phyloP scores from a whole-genome alignment of 2,113 vertebrate genomes.

The Pachycephala philippinensis region DNA sequence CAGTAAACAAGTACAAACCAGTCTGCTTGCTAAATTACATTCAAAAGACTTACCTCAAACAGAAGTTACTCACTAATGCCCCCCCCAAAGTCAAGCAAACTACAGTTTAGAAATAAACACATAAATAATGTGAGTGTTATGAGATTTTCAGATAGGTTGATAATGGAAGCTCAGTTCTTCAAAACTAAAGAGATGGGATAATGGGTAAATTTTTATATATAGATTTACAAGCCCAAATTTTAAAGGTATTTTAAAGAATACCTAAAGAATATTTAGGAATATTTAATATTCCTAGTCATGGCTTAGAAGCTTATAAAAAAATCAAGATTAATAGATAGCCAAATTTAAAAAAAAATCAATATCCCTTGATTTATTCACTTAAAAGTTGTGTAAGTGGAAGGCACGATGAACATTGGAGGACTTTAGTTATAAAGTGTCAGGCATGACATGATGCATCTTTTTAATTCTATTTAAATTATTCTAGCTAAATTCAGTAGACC shows the following conservation, averaged over 20 bases:
- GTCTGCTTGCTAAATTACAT: neutral
- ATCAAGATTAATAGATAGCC: neutral
- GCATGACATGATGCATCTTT: neutral
- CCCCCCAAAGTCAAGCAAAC: neutral
- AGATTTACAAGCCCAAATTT: neutral
- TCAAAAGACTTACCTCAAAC: neutral
- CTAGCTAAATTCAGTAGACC: neutral
- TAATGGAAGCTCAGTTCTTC: neutral
- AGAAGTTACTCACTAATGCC: neutral
- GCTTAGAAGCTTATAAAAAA: neutral
- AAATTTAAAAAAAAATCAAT: neutral
- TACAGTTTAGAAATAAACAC: neutral
- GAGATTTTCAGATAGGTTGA: neutral
- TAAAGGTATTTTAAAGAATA: neutral
- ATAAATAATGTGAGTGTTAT: neutral
- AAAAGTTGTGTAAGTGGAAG: neutral
- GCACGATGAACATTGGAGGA: neutral
- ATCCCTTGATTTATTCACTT: neutral
- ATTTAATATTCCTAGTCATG: neutral
- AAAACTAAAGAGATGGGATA: neutral
- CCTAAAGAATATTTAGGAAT: neutral
- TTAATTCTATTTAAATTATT: neutral
- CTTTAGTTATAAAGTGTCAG: neutral
- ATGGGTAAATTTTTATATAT: neutral
- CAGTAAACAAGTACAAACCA: neutral